These are phyloP conservation scores for Paradoxurus hermaphroditus DNA, from an alignment of 2,113 vertebrate genomes.

Conservation along the genomic window DNA sequence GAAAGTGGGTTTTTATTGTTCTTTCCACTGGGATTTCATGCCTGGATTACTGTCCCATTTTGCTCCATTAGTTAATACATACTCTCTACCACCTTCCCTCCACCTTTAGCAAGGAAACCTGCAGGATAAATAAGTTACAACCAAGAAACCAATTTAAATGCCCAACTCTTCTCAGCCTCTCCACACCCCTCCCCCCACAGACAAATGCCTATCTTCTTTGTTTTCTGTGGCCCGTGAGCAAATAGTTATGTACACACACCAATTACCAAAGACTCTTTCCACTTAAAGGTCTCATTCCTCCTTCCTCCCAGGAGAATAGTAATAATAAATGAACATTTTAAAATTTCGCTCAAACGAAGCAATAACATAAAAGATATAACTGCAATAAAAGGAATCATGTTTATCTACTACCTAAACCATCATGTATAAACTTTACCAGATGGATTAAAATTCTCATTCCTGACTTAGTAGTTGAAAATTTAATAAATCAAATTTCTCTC, in stretches of 20 bases:
- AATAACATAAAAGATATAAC: not conserved
- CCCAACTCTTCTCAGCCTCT: conserved; percentile 35
- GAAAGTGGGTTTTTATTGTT: conserved; percentile 77
- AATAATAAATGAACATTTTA: conserved; percentile 23
- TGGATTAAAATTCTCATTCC: conserved; percentile 15
- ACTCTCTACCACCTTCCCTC: not conserved
- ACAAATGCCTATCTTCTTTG: conserved; percentile 61
- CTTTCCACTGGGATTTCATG: conserved; percentile 78
- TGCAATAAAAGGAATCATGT: conserved; percentile 1
- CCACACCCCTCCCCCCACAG: conserved; percentile 47
- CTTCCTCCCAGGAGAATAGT: not conserved
- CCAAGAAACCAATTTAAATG: conserved; percentile 70
- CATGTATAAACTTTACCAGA: conserved; percentile 47
- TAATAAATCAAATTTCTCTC: not conserved
- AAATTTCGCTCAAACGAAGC: conserved; percentile 24
- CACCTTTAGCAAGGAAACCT: conserved; percentile 58
- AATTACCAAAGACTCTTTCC: conserved; percentile 50
- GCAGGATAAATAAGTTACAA: conserved; percentile 69
- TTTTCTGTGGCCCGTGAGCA: conserved; percentile 60
- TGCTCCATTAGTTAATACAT: conserved; percentile 67
- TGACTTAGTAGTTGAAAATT: conserved; percentile 24
- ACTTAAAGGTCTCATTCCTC: conserved; percentile 19
- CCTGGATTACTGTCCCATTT: conserved; percentile 77
- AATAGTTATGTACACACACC: conserved; percentile 41
- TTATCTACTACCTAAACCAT: conserved; percentile 23